A percentile compares a stretch with the other conserved stretches of the same genome.
Conservation (phyloP, 2,888 invertebrate species). For the Sphinx pinastri region DNA sequence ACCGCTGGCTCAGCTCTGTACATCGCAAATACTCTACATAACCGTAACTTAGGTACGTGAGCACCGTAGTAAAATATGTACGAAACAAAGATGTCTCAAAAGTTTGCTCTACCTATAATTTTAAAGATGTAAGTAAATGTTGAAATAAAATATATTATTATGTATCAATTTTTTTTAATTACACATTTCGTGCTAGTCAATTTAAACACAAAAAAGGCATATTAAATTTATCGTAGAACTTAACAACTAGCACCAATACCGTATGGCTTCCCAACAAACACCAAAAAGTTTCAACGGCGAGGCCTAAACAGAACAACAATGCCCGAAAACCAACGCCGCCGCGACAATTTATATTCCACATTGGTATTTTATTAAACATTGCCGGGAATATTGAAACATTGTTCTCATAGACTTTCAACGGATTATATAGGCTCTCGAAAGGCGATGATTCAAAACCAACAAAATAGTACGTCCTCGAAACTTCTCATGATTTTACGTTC, state of each 20-base stretch:
- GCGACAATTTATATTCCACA: not conserved
- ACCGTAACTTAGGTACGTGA: not conserved
- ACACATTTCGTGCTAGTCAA: no score
- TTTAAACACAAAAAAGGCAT: no score
- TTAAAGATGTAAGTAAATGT: no score
- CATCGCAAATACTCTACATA: not conserved
- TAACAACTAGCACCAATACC: no score
- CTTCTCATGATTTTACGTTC: slow-evolving; percentile 8
- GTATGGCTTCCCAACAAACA: not conserved
- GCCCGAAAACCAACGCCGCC: not conserved
- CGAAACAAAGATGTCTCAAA: no score
- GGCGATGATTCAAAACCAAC: slow-evolving; percentile 14
- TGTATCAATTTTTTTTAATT: no score
- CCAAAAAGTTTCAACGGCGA: not conserved
- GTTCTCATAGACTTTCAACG: not conserved
- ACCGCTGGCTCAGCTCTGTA: slow-evolving; percentile 35
- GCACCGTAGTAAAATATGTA: no score
- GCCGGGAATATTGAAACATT: slow-evolving; percentile 5
- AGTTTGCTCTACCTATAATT: no score
- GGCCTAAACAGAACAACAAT: not conserved
- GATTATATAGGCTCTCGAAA: slow-evolving; percentile 9
- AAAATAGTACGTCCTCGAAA: slow-evolving; percentile 10
- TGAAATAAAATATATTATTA: no score
- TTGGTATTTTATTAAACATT: not conserved
- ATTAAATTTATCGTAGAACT: no score